These are phyloP conservation scores for Myotis daubentonii DNA, from an alignment of 2,797 vertebrate species.

Conservation along the genomic window DNA sequence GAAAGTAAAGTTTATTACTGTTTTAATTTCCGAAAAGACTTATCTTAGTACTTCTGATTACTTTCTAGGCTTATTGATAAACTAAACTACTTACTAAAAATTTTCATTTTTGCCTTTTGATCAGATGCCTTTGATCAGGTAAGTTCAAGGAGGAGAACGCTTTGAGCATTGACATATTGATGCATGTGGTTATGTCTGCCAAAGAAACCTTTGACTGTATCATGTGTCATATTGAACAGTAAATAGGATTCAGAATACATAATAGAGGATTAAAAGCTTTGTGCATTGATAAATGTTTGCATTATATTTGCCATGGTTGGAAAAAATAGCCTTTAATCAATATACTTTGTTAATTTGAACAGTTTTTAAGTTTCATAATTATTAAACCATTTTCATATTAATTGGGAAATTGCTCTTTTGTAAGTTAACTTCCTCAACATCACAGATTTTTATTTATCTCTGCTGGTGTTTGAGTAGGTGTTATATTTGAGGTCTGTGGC, in stretches of 20 bases:
- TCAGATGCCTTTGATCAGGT: conserved; percentile 62
- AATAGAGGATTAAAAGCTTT: conserved; percentile 44
- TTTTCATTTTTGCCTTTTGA: conserved; percentile 58
- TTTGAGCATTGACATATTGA: conserved; percentile 4
- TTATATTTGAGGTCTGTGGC: background rate
- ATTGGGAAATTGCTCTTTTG: conserved; percentile 67
- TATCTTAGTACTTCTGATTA: conserved; percentile 58
- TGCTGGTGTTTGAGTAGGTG: background rate
- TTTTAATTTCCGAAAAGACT: conserved; percentile 63
- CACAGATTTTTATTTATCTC: conserved; percentile 44
- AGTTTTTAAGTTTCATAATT: conserved; percentile 54
- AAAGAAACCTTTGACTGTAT: conserved; percentile 47
- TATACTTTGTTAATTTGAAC: conserved; percentile 62
- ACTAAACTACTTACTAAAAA: conserved; percentile 12
- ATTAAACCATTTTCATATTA: conserved; percentile 71
- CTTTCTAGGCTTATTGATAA: conserved; percentile 39
- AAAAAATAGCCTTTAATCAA: conserved; percentile 40
- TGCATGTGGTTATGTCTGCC: conserved; percentile 48
- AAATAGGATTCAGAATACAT: background rate
- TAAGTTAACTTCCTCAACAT: conserved; percentile 53
- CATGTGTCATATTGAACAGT: conserved; percentile 23
- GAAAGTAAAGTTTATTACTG: conserved; percentile 75
- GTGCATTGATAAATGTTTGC: conserved; percentile 29
- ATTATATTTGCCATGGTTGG: conserved; percentile 48
- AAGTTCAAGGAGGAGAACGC: conserved; percentile 60